These are phyloP conservation scores for Drosophila mimetica DNA, from an alignment of 2,888 invertebrate genomes.

Conservation along the genomic window DNA sequence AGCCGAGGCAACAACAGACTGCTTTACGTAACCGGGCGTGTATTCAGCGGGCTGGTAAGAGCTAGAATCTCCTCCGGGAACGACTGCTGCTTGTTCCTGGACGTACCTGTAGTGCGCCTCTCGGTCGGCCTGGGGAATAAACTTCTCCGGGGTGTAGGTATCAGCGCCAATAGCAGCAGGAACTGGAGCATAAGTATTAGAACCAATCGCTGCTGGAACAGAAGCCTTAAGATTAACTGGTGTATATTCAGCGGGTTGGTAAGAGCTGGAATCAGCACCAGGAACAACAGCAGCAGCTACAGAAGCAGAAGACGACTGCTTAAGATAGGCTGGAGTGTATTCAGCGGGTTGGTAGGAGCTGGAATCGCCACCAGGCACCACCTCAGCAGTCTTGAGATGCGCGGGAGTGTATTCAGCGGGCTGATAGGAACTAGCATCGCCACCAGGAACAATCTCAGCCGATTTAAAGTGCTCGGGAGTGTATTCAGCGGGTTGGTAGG, in stretches of 20 bases:
- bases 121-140: constrained; percentile 44
- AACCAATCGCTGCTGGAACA: constrained; percentile 42
- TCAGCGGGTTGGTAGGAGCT: constrained; percentile 11
- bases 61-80: constrained; percentile 20
- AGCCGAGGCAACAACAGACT: not conserved
- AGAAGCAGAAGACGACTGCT: not conserved
- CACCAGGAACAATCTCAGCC: constrained; percentile 3
- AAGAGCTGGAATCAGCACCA: constrained; percentile 22
- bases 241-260: constrained; percentile 28
- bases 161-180: constrained; percentile 49
- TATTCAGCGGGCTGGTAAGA: constrained; percentile 20
- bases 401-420: constrained; percentile 20
- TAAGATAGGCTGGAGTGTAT: not conserved
- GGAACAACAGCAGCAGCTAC: constrained; percentile 4
- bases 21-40: not conserved
- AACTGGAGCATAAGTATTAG: constrained; percentile 46
- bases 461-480: constrained; percentile 5
- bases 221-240: not conserved
- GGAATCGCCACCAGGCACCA: not conserved
- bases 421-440: constrained; percentile 17
- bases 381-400: not conserved
- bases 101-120: constrained; percentile 46
- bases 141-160: constrained; percentile 53
- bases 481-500: constrained; percentile 29
- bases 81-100: constrained; percentile 2